Base-by-base conservation (phyloP, 2,888 invertebrate genomes). In the Dorcus parallelipipedus region DNA sequence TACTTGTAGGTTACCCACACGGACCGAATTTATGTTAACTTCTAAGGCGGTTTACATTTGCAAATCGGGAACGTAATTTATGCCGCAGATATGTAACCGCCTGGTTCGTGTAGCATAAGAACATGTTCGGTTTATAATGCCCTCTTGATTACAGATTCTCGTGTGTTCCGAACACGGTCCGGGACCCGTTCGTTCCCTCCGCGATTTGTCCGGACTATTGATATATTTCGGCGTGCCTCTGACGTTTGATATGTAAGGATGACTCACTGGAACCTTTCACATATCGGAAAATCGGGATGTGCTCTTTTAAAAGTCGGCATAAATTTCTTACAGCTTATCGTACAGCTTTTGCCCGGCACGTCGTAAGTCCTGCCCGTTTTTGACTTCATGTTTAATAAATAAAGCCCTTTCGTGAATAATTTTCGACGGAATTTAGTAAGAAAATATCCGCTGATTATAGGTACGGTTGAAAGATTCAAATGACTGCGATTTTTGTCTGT, bases 171-270 rank as follows among this genome's bases (percentile, higher is more conserved):
- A 9, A 20, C 9, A 17, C 45, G 48, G 20, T 48, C 14, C 26
- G 23, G 49, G 26, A 47, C 43, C 20, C 39, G 53, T 43, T 52
- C 57, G 53, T 43, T 52, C 57, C 57, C 40, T 52, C 38, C 49
- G 48, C 49, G 48, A 56, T 52, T 58, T 58, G 52, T 52, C 53
- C 52, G 14, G 47, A 48, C 53, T 58, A 62, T 66, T 72, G 73
- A 73, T 72, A 70, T 71, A 73, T 72, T 67, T 64, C 64, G 63
- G 65, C 61, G 63, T 73, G 72, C 55, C 60, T 59, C 56, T 71
- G 72, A 72, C 73, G 68, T 70, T 68, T 69, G 71, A 71, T 69
- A 69, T 73, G 71, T 71, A 69, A 69, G 66, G 70, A 71, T 73
- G 73, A 73, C 67, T 72, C 73, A 71, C 62, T 52, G 56, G 49